These are phyloP conservation scores for Zaprionus lachaisei DNA, from an alignment of 1,140 invertebrate species.

Conservation along the genomic window DNA sequence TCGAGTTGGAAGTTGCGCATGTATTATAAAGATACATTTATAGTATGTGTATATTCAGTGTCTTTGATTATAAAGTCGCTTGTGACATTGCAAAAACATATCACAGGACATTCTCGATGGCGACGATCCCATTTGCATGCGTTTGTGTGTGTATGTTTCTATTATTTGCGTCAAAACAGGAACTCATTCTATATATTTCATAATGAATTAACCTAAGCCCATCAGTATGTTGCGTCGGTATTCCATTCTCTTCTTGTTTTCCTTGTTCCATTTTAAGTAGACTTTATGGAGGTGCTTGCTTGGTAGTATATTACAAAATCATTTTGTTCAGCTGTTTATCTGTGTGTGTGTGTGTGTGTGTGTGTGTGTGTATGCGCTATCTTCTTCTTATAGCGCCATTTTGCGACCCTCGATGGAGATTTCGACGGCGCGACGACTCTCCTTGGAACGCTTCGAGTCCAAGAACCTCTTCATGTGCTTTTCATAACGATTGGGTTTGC, in stretches of 20 bases:
- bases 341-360: conserved; percentile 20
- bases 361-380: conserved; percentile 9
- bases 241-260: neutral
- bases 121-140: conserved; percentile 14
- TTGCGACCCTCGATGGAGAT: conserved; percentile 98
- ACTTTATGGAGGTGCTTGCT: neutral
- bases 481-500: conserved; percentile 94
- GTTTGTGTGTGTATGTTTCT: neutral
- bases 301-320: conserved; percentile 56
- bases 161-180: conserved; percentile 2
- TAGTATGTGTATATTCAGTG: conserved; percentile 3
- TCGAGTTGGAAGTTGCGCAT: neutral
- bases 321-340: conserved; percentile 52
- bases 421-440: conserved; percentile 92
- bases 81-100: conserved; percentile 39
- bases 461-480: conserved; percentile 95
- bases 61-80: conserved; percentile 13
- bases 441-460: conserved; percentile 92
- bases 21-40: conserved; percentile 2
- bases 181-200: neutral
- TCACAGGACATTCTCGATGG: conserved; percentile 33
- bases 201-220: neutral
- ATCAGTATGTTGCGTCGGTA: neutral
- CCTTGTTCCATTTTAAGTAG: neutral
- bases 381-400: conserved; percentile 91